phyloP scores from a whole-genome alignment of 2,888 invertebrate species.

The Ptychoptera albimana region DNA sequence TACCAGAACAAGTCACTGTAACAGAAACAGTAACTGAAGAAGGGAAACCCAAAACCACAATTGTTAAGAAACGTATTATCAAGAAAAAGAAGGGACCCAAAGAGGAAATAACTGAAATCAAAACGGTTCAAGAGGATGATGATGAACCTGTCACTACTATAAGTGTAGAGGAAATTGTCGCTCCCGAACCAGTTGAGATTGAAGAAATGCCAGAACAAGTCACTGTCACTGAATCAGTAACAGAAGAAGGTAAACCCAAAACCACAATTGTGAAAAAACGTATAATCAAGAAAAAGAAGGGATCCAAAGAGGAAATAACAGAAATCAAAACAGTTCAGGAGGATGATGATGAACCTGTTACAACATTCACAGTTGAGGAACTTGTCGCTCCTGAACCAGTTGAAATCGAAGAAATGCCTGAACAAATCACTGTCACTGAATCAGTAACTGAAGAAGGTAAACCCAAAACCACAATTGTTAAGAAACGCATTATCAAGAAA shows the following conservation, averaged over 20 bases:
- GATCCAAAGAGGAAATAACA: slow-evolving; percentile 24
- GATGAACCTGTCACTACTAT: slow-evolving; percentile 15
- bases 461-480: slow-evolving; percentile 16
- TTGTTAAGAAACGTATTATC: slow-evolving; percentile 20
- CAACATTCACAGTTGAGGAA: slow-evolving; percentile 17
- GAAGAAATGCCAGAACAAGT: slow-evolving; percentile 24
- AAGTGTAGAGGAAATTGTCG: slow-evolving; percentile 12
- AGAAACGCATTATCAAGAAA: slow-evolving; percentile 22
- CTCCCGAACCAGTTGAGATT: slow-evolving; percentile 17
- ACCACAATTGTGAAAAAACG: slow-evolving; percentile 18
- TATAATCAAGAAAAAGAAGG: slow-evolving; percentile 22
- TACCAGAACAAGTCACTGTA: slow-evolving; percentile 7
- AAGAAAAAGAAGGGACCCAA: slow-evolving; percentile 20
- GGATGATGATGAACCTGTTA: slow-evolving; percentile 23
- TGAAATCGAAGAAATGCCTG: slow-evolving; percentile 3
- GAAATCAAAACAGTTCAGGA: slow-evolving; percentile 26
- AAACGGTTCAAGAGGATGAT: slow-evolving; percentile 23
- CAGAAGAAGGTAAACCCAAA: slow-evolving; percentile 17
- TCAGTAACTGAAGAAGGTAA: slow-evolving; percentile 17
- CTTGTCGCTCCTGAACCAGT: slow-evolving; percentile 12
- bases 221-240: slow-evolving; percentile 12
- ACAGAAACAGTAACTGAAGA: slow-evolving; percentile 20
- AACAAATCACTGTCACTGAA: slow-evolving; percentile 8
- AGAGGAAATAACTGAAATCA: slow-evolving; percentile 19
- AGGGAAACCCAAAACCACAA: slow-evolving; percentile 17